A percentile compares a stretch with the other conserved stretches of the same genome.
Conservation (phyloP, 2,113 vertebrate species). For the Sigmodon hispidus region DNA sequence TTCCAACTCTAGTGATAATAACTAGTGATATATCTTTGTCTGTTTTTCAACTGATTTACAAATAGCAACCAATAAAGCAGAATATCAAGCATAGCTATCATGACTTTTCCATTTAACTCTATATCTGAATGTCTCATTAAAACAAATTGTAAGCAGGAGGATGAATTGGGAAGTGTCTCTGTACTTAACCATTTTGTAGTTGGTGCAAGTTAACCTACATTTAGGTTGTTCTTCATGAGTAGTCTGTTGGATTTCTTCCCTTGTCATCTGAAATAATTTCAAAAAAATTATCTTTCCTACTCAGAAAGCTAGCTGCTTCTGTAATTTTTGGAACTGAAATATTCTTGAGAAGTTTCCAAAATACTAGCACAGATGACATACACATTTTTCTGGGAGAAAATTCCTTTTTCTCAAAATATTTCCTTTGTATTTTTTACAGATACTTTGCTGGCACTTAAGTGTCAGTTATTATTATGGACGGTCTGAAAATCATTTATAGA, state of each 20-base stretch:
- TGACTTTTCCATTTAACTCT: neutral
- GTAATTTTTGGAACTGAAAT: slow-evolving; percentile 13
- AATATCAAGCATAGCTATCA: neutral
- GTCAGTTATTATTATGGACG: slow-evolving; percentile 46
- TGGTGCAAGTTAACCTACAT: neutral
- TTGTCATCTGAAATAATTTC: slow-evolving; percentile 10
- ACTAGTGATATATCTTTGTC: neutral
- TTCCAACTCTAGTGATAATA: neutral
- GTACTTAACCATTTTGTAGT: neutral
- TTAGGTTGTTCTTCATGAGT: neutral
- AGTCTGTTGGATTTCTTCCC: neutral
- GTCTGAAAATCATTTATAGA: slow-evolving; percentile 41
- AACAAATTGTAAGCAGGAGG: neutral
- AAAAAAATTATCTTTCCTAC: slow-evolving; percentile 46
- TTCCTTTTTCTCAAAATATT: neutral
- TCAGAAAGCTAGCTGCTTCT: neutral
- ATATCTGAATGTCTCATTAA: neutral
- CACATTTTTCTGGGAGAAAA: neutral
- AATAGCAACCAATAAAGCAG: neutral
- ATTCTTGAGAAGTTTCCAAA: slow-evolving; percentile 11
- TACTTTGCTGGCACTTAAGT: neutral
- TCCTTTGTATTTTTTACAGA: slow-evolving; percentile 20
- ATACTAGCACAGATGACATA: neutral
- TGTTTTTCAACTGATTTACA: neutral
- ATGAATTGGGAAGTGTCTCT: neutral